Conservation (phyloP, 2,113 vertebrate genomes). For the Erythrocercus mccallii region DNA sequence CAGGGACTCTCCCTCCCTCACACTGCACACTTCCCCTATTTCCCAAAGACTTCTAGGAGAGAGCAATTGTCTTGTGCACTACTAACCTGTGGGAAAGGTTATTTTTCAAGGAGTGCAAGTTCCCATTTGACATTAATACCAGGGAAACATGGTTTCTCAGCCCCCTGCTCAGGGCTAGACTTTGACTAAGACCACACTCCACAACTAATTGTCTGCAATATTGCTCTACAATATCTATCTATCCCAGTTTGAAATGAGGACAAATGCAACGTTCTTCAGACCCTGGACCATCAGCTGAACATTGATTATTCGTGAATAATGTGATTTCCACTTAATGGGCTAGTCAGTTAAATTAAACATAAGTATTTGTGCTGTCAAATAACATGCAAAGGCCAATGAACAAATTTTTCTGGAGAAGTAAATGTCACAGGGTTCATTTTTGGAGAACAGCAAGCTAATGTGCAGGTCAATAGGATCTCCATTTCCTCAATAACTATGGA, state of each 20-base stretch:
- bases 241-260: background rate
- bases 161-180: background rate
- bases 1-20: background rate
- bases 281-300: background rate
- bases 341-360: constrained; percentile 20
- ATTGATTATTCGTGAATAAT: constrained; percentile 29
- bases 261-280: background rate
- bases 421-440: constrained; percentile 16
- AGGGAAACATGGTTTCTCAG: background rate
- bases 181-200: background rate
- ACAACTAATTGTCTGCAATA: background rate
- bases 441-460: constrained; percentile 1
- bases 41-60: background rate
- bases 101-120: background rate
- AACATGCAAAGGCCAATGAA: constrained; percentile 21
- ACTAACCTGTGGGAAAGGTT: background rate
- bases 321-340: background rate
- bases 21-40: background rate
- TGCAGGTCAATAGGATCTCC: constrained; percentile 1
- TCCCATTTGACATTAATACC: background rate
- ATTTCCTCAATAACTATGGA: background rate
- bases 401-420: constrained; percentile 10
- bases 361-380: constrained; percentile 48
- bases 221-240: background rate
- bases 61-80: background rate